These are phyloP conservation scores for Tricholauxania praeusta DNA, from an alignment of 2,888 invertebrate species.

Conservation along the genomic window DNA sequence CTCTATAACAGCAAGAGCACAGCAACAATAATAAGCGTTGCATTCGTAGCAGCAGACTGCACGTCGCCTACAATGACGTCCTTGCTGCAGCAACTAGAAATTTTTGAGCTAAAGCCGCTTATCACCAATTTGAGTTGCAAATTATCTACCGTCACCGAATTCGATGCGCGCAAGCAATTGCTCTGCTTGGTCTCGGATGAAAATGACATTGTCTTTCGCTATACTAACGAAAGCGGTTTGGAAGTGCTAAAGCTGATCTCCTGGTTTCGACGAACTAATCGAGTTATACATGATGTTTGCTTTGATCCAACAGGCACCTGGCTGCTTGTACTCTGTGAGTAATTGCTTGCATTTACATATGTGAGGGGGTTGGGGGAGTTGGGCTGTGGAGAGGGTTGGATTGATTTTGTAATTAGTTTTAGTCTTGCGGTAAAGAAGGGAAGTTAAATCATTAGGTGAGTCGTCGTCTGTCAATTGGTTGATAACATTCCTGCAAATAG, in stretches of 20 bases:
- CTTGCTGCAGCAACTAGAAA: slow-evolving; percentile 47
- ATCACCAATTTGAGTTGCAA: slow-evolving; percentile 67
- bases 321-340: slow-evolving; percentile 67
- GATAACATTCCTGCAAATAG: too few relatives aligned
- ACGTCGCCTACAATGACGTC: slow-evolving; percentile 44
- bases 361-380: not conserved
- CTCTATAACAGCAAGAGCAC: not conserved
- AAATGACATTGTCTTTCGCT: slow-evolving; percentile 66
- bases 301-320: slow-evolving; percentile 83
- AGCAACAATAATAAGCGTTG: slow-evolving; percentile 4
- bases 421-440: too few relatives aligned
- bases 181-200: slow-evolving; percentile 65
- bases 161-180: slow-evolving; percentile 63
- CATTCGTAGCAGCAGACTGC: slow-evolving; percentile 32
- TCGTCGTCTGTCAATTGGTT: too few relatives aligned
- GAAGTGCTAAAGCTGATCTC: slow-evolving; percentile 65
- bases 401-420: not conserved
- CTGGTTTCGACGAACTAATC: slow-evolving; percentile 64
- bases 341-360: not conserved
- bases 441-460: too few relatives aligned
- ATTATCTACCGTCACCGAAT: slow-evolving; percentile 64
- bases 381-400: not conserved
- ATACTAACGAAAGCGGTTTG: slow-evolving; percentile 60
- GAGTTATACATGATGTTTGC: slow-evolving; percentile 77
- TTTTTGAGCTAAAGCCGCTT: slow-evolving; percentile 65